phyloP scores from a whole-genome alignment of 2,888 invertebrate genomes.

The Cyclophora albipunctata region DNA sequence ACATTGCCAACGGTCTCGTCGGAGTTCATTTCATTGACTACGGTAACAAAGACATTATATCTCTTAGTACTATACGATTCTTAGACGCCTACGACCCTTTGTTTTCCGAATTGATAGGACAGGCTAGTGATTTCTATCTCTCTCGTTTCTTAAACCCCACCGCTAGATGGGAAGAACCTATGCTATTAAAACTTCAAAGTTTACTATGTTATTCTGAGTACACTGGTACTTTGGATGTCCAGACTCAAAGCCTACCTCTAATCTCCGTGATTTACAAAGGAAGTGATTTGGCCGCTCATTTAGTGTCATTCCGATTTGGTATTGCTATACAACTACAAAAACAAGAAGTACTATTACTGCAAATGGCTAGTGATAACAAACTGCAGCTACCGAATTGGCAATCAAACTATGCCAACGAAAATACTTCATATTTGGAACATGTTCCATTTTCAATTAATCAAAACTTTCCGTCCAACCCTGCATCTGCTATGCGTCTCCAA shows the following conservation, averaged over 20 bases:
- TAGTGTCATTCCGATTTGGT: conserved; percentile 61
- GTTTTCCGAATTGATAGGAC: conserved; percentile 68
- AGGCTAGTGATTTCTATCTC: conserved; percentile 77
- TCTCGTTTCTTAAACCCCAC: conserved; percentile 70
- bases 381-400: conserved; percentile 44
- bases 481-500: conserved; percentile 58
- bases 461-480: conserved; percentile 61
- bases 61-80: conserved; percentile 74
- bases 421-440: conserved; percentile 49
- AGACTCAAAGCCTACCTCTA: conserved; percentile 50
- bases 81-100: conserved; percentile 69
- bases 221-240: conserved; percentile 48
- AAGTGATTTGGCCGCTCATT: conserved; percentile 63
- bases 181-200: conserved; percentile 54
- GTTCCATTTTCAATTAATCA: conserved; percentile 60
- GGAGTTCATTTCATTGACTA: conserved; percentile 82
- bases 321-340: conserved; percentile 58
- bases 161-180: conserved; percentile 71
- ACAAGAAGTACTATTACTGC: conserved; percentile 57
- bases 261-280: conserved; percentile 66
- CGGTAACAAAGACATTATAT: conserved; percentile 78
- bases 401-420: conserved; percentile 36
- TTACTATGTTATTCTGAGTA: conserved; percentile 61
- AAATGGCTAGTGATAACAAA: conserved; percentile 32
- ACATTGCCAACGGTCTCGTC: conserved; percentile 68